phyloP scores from a whole-genome alignment of 2,888 invertebrate species.

The Diarsia dahlii region DNA sequence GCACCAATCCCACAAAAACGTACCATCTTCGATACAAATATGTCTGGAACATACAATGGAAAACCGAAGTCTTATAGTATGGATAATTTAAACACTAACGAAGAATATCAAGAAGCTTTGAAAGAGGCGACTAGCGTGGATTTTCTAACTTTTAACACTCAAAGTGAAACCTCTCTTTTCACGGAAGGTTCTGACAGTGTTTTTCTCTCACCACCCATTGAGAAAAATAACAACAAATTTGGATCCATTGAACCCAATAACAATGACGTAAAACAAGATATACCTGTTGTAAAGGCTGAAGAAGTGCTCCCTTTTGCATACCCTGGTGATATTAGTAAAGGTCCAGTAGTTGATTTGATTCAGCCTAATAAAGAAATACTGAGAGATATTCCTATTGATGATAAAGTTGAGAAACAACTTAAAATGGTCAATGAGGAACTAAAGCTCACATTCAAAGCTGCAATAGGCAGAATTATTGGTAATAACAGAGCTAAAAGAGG shows the following conservation, averaged over 20 bases:
- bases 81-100: conserved; percentile 80
- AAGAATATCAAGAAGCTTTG: conserved; percentile 78
- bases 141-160: conserved; percentile 73
- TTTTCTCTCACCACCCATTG: conserved; percentile 75
- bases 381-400: conserved; percentile 58
- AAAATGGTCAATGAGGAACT: conserved; percentile 84
- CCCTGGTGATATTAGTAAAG: conserved; percentile 74
- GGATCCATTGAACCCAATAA: conserved; percentile 57
- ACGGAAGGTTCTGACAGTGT: conserved; percentile 84
- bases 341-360: conserved; percentile 63
- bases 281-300: conserved; percentile 81
- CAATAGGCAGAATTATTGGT: conserved; percentile 82
- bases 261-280: conserved; percentile 53
- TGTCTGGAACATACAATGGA: conserved; percentile 82
- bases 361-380: conserved; percentile 47
- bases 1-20: conserved; percentile 69
- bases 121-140: conserved; percentile 87
- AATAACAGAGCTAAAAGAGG: conserved; percentile 70
- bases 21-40: conserved; percentile 78
- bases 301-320: conserved; percentile 80
- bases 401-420: conserved; percentile 79
- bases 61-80: conserved; percentile 86
- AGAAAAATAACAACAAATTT: conserved; percentile 74
- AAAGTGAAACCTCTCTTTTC: conserved; percentile 79
- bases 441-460: conserved; percentile 83